These are phyloP conservation scores for Ifrita kowaldi DNA, from an alignment of 2,113 vertebrate species.

Conservation along the genomic window DNA sequence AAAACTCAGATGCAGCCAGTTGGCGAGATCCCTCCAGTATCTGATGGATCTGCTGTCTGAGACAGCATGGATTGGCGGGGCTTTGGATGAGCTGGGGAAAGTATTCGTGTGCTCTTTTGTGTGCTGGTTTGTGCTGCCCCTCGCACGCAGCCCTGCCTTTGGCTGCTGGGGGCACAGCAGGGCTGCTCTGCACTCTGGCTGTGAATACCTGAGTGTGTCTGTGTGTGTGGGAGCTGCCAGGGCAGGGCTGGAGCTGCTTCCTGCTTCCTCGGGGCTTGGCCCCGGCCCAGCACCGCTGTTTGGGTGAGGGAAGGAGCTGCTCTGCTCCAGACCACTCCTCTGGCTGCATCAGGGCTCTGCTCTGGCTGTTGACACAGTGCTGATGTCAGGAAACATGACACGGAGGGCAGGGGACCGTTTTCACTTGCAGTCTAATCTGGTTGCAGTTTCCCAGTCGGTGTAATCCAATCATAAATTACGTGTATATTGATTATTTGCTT, in stretches of 20 bases:
- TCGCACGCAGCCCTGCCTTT: not conserved
- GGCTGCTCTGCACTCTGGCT: not conserved
- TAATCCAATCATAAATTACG: not conserved
- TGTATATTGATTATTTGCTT: not conserved
- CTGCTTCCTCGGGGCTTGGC: not conserved
- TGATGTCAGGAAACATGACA: not conserved
- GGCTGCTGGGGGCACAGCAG: not conserved
- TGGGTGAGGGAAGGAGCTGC: not conserved
- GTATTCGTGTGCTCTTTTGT: not conserved
- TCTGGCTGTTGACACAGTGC: not conserved
- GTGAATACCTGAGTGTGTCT: not conserved
- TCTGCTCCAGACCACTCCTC: not conserved
- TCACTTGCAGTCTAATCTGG: not conserved
- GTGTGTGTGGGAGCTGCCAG: not conserved
- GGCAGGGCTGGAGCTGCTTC: not conserved
- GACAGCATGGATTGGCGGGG: not conserved
- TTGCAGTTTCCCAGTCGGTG: not conserved
- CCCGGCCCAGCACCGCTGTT: not conserved
- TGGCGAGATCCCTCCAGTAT: not conserved
- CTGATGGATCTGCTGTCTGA: not conserved
- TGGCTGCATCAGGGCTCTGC: not conserved
- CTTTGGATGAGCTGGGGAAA: not conserved
- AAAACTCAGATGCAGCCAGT: constrained; percentile 14
- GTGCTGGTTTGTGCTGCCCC: not conserved
- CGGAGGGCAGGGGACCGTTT: not conserved